Evolutionary conservation across 2,797 vertebrate genomes (phyloP).

Genomic region (Pantherophis vulpinus): DNA sequence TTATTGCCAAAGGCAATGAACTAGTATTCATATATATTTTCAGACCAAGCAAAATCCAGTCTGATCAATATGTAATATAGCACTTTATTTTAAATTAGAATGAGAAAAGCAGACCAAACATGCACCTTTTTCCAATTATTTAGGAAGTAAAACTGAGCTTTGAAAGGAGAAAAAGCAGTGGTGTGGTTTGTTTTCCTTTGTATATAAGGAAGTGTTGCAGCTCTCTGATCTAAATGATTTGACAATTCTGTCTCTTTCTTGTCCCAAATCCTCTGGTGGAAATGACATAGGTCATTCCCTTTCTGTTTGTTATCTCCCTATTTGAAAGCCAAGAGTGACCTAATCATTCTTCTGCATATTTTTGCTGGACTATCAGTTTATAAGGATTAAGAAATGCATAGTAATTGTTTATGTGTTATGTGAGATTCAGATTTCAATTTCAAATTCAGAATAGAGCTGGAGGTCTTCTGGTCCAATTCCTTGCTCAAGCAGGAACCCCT

Average conservation of each 20-base stretch:
- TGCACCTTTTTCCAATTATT: slow-evolving; percentile 6
- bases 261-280: not conserved
- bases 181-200: not conserved
- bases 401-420: not conserved
- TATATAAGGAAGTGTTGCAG: not conserved
- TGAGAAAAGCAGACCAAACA: slow-evolving; percentile 24
- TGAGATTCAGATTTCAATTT: not conserved
- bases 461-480: not conserved
- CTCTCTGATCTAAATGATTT: not conserved
- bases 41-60: slow-evolving; percentile 38
- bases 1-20: slow-evolving; percentile 36
- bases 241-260: not conserved
- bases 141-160: not conserved
- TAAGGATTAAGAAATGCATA: not conserved
- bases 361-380: not conserved
- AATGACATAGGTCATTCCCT: not conserved
- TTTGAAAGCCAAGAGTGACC: not conserved
- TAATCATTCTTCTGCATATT: not conserved
- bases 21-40: slow-evolving; percentile 16
- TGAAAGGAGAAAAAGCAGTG: not conserved
- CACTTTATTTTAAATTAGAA: slow-evolving; percentile 2
- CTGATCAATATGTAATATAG: not conserved
- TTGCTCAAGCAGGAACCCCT: not conserved
- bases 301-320: not conserved
- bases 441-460: not conserved